Evolutionary conservation across 2,797 vertebrate genomes (phyloP).

Genomic region (Tympanoctomys barrerae): DNA sequence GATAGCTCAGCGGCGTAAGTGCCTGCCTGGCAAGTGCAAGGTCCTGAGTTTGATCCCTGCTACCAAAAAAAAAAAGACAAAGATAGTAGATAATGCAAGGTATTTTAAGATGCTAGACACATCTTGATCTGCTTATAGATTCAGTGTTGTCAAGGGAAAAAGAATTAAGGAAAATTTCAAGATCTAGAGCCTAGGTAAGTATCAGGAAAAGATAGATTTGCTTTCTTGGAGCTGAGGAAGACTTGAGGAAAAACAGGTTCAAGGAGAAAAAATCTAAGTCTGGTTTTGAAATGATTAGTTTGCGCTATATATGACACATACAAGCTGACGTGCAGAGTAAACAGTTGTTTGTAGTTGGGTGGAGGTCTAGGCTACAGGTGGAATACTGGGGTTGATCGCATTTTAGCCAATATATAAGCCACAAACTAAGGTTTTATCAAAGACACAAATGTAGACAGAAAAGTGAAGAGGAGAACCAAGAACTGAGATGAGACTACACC

Average conservation of each 20-base stretch:
- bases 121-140: slow-evolving; percentile 20
- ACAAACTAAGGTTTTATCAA: not conserved
- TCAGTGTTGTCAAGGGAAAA: slow-evolving; percentile 8
- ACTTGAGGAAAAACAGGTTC: not conserved
- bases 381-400: not conserved
- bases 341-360: not conserved
- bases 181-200: not conserved
- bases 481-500: not conserved
- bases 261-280: not conserved
- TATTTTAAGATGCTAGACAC: not conserved
- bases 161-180: not conserved
- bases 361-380: not conserved
- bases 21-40: too few relatives aligned
- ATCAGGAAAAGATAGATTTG: not conserved
- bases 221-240: not conserved
- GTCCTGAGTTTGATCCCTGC: too few relatives aligned
- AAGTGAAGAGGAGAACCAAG: not conserved
- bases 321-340: not conserved
- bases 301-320: not conserved
- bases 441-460: not conserved
- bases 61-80: too few relatives aligned
- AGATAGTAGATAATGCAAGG: not conserved
- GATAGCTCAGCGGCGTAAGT: too few relatives aligned
- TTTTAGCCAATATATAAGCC: not conserved
- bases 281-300: not conserved